Evolutionary conservation across 2,113 vertebrate species (phyloP), one percentile per base, ranked within the genome.

Genomic region (Microtus montanus): DNA sequence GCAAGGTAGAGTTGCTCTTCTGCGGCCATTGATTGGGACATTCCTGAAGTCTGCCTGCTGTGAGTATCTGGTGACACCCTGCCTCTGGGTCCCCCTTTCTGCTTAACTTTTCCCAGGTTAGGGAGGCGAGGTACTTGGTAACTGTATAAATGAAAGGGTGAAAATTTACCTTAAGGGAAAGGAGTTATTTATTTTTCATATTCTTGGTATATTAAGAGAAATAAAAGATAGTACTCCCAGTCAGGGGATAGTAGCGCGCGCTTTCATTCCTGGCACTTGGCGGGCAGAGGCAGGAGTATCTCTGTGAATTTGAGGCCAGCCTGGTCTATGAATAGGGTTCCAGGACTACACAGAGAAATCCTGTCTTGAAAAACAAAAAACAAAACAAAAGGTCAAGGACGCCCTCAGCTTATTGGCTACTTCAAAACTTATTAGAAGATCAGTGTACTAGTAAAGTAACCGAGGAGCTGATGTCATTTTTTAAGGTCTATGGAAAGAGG

Each of bases 181-280:
- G 52, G 9, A 35, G 73, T 30, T 49, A n/a, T 14, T 74, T 28
- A 3, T 33, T 41, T 78, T 63, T 61, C 89, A 79, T 68, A 33
- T 14, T 64, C 87, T 15, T 94, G 35, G 61, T 58, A 10, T 84
- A 87, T 71, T 19, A 30, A 30, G n/a, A 41, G 8, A 83, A 35
- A 58, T 44, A 52, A 64, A 52, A 82, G 33, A 17, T 54, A 20
- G 6, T 52, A 15, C 13, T 80, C 26, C 54, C n/a, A 10, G 70
- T n/a, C 35, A 10, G 35, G 70, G 7, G 8, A n/a, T 38, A 8
- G 70, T 38, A n/a, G 70, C 7, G 1, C 8, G 2, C 0, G 3
- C 35, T 15, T 38, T 73, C n/a, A 73, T 38, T 73, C n/a, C 70
- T 13, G n/a, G 70, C 35, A 73, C 35, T 38, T 73, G 70, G 35